Base-by-base conservation (phyloP, 2,888 invertebrate species). In the Oligia latruncula region DNA sequence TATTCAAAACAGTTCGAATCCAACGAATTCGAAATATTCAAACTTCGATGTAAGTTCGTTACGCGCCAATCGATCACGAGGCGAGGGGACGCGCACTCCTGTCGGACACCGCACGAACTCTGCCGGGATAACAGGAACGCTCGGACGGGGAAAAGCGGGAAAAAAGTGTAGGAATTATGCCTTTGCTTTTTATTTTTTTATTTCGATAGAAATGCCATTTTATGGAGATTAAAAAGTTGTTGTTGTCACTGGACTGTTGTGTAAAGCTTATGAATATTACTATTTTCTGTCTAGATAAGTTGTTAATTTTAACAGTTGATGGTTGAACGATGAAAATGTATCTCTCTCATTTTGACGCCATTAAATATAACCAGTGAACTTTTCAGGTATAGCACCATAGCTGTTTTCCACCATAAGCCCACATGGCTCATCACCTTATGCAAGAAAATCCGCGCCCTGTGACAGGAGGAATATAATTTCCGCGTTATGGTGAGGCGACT, bases 11-110 rank as follows among this genome's bases (percentile, higher is more conserved):
- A 49, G 79, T 78, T 70, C 71, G 43, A 75, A 78, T 78, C 29
- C 46, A 77, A 78, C 68, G 15, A 52, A 52, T 74, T 76, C 52
- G 55, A 75, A 74, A 86, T 89, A 82, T 83, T 83, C 77, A 64
- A 76, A 89, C 81, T 86, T 90, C 89, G 89, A 86, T 82, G 68
- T 71, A 93, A 93, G 93, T 93, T 92, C 82, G 89, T 84, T 83
- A 79, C 88, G 81, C 78, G 79, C 82, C 80, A 86, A 81, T 88
- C 89, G 83, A 89, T 84, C 80, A 82, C 77, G 72, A 66, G 55
- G 77, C 87, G 80, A 89, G 86, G 90, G 90, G 90, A 93, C 95
- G 93, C 92, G 93, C 93, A 92, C 90, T 92, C 93, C 93, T 93
- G 90, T 72, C 92, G 92, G 92, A 88, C 88, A 91, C 88, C 94